phyloP scores from a whole-genome alignment of 1,140 invertebrate species.

The Aradophagus sp. region DNA sequence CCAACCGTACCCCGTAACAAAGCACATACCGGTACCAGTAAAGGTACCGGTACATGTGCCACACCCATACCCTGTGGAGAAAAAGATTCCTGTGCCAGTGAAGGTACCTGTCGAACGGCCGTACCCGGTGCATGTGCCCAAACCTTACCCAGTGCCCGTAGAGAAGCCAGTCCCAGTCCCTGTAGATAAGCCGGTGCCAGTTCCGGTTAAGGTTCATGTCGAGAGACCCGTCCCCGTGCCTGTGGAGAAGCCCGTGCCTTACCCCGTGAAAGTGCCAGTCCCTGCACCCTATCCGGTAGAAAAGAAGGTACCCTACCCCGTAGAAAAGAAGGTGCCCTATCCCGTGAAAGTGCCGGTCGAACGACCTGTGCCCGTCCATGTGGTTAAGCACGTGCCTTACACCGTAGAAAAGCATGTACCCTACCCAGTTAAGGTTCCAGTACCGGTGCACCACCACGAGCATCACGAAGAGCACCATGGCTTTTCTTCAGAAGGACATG shows the following conservation, averaged over 20 bases:
- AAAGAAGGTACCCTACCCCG: constrained; percentile 68
- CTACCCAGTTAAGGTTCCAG: constrained; percentile 78
- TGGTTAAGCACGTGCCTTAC: constrained; percentile 71
- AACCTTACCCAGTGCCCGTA: constrained; percentile 46
- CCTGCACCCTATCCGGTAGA: constrained; percentile 75
- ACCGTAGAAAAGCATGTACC: constrained; percentile 83
- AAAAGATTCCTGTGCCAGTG: constrained; percentile 67
- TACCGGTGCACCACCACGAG: constrained; percentile 56
- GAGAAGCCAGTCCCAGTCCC: constrained; percentile 59
- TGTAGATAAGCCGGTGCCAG: constrained; percentile 64
- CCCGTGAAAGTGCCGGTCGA: constrained; percentile 61
- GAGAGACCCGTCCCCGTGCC: constrained; percentile 52
- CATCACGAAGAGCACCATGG: constrained; percentile 46
- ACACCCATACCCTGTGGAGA: constrained; percentile 40
- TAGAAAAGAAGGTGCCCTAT: constrained; percentile 51
- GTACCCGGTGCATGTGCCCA: constrained; percentile 59
- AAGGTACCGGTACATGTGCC: constrained; percentile 54
- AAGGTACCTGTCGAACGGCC: constrained; percentile 75
- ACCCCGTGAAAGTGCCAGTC: constrained; percentile 57
- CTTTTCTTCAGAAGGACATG: constrained; percentile 38
- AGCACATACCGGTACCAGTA: constrained; percentile 62
- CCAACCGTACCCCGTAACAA: constrained; percentile 63
- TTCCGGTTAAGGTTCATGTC: constrained; percentile 62
- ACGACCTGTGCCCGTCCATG: constrained; percentile 57
- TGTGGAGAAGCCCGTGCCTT: constrained; percentile 61